These are phyloP conservation scores for Dolichomitus sp. DNA, from an alignment of 2,888 invertebrate species.

Conservation along the genomic window DNA sequence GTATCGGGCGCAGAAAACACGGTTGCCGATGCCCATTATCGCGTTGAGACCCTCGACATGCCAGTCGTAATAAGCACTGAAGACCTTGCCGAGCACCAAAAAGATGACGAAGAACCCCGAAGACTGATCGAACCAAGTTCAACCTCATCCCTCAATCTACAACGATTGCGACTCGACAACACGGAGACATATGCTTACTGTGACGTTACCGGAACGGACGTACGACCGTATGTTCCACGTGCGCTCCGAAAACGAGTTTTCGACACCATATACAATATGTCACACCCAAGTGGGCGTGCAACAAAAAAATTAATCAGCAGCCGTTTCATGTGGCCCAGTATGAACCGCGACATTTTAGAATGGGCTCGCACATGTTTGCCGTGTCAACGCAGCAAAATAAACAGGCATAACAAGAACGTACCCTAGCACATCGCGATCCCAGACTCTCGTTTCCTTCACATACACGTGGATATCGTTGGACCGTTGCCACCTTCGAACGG, in stretches of 20 bases:
- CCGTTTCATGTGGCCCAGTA: conserved; percentile 1
- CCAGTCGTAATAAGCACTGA: conserved; percentile 22
- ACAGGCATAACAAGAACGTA: background rate
- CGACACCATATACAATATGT: background rate
- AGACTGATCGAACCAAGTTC: conserved; percentile 11
- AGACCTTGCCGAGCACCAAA: conserved; percentile 13
- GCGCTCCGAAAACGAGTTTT: background rate
- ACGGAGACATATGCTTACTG: background rate
- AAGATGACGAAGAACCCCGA: conserved; percentile 22
- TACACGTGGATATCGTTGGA: conserved; percentile 4
- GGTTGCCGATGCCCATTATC: conserved; percentile 36
- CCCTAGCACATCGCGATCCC: background rate
- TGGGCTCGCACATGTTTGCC: background rate
- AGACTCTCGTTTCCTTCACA: background rate
- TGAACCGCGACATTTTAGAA: background rate
- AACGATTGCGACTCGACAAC: background rate
- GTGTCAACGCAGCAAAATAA: background rate
- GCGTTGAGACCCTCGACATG: conserved; percentile 36
- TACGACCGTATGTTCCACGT: conserved; percentile 11
- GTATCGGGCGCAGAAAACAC: conserved; percentile 23
- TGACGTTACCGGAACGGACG: background rate
- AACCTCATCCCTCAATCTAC: conserved; percentile 1
- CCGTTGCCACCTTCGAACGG: background rate
- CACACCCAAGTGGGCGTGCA: conserved; percentile 9
- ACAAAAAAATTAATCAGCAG: background rate